A percentile compares a stretch with the other conserved stretches of the same genome.
Conservation (phyloP, 2,113 vertebrate genomes). For the Antechinus stuartii region DNA sequence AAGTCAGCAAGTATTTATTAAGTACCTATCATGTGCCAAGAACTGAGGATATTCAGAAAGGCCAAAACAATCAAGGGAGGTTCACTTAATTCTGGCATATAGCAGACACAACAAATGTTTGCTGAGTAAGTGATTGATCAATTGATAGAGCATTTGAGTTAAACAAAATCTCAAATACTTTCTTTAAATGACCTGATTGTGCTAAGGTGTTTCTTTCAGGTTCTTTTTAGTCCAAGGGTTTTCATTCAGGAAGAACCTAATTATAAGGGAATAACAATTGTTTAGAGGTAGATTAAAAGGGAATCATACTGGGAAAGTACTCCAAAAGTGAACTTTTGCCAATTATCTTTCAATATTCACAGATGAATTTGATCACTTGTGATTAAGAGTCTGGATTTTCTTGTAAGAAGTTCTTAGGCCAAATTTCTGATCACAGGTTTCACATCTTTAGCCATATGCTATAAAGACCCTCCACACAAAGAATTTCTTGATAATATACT, state of each 20-base stretch:
- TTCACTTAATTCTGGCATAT: too few species aligned
- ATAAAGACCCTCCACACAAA: not conserved
- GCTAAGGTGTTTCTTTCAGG: not conserved
- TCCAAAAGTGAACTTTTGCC: not conserved
- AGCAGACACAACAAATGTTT: too few species aligned
- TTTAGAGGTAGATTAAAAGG: not conserved
- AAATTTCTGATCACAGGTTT: not conserved
- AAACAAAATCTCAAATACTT: not conserved
- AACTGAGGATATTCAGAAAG: not conserved
- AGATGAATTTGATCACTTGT: not conserved
- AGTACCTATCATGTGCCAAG: not conserved
- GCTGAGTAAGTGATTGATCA: too few species aligned
- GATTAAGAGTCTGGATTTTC: constrained; percentile 42
- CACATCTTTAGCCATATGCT: not conserved
- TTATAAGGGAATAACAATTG: not conserved
- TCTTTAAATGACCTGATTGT: not conserved
- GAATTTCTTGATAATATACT: not conserved
- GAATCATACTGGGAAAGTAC: not conserved
- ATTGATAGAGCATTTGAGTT: not conserved
- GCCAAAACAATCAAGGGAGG: not conserved
- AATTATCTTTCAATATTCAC: constrained; percentile 13
- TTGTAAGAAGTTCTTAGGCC: not conserved
- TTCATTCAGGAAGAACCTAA: not conserved
- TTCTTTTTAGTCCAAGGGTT: not conserved
- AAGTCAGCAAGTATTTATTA: not conserved